Base-by-base conservation (phyloP, 1,140 invertebrate species). In the Adelges cooleyi region DNA sequence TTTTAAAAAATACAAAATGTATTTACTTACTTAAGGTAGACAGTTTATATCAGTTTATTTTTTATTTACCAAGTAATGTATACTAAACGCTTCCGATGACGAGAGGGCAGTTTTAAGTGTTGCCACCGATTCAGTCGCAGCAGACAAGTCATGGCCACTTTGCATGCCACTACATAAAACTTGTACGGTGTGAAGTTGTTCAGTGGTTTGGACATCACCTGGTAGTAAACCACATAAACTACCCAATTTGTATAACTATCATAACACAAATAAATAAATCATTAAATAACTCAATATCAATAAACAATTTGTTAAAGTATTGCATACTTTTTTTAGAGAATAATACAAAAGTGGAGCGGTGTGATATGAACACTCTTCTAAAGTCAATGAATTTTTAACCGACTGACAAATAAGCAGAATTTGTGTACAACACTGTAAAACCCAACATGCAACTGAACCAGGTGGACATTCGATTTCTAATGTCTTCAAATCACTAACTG, bases 171-270 rank as follows among this genome's bases (percentile, higher is more conserved):
- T 85, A 17, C 91, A 89, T 18, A 97, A 77, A 71, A 87, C 87
- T 27, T 96, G 88, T 1, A 95, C 90, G 36, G 85, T 83, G 70
- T 95, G 91, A 1, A 96, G 77, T 72, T 96, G 91, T 72, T 90
- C 86, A 13, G 87, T 90, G 5, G 85, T 86, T 0, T 89, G 87
- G 33, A 83, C 82, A n/a, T 78, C 81, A 11, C 86, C 89, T 0
- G 94, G 93, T 76, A 95, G 83, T n/a, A 97, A 75, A 18, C 92
- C 92, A 74, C 92, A 96, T 4, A 96, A 75, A 73, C 87, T 85
- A 22, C 93, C 94, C 49, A 97, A 76, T 70, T 87, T 85, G 70
- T 86, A 84, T 18, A 97, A 76, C 86, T 92, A 72, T 62, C 11
- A 5, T 77, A 75, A 70, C 3, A 42, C n/a, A 54, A 44, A 62